Percentiles rank a stretch among this genome's conserved stretches.
phyloP scores from a whole-genome alignment of 2,797 vertebrate species.

The Labeo calbasu region DNA sequence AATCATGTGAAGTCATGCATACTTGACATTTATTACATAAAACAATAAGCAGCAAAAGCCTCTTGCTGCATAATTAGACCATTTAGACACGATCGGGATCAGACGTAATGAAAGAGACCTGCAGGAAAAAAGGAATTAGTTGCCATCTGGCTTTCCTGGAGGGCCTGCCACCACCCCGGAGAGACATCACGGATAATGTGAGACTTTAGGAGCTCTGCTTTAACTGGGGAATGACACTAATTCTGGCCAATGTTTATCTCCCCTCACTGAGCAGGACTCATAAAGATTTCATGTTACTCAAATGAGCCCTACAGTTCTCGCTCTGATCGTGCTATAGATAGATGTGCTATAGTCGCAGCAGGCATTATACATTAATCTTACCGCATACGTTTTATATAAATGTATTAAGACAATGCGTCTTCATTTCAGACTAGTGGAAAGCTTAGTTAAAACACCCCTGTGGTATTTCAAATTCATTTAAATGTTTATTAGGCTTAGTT shows the following conservation, averaged over 20 bases:
- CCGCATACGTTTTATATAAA: constrained; percentile 35
- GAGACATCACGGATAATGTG: constrained; percentile 50
- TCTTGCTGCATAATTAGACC: constrained; percentile 67
- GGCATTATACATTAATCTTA: constrained; percentile 43
- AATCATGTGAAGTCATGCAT: constrained; percentile 82
- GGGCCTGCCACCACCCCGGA: constrained; percentile 45
- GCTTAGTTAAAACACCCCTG: constrained; percentile 12
- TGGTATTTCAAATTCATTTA: not conserved
- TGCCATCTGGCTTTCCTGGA: constrained; percentile 52
- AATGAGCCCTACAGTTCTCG: constrained; percentile 44
- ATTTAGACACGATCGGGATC: constrained; percentile 60
- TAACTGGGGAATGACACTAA: constrained; percentile 47
- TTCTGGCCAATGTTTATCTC: constrained; percentile 54
- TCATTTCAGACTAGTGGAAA: constrained; percentile 27
- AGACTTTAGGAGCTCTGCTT: constrained; percentile 48
- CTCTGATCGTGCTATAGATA: constrained; percentile 46
- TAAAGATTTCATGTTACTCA: constrained; percentile 47
- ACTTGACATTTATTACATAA: constrained; percentile 82
- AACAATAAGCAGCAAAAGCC: constrained; percentile 74
- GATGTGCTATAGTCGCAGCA: constrained; percentile 35
- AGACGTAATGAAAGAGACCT: constrained; percentile 63
- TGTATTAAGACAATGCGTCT: constrained; percentile 45
- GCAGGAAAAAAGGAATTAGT: constrained; percentile 61
- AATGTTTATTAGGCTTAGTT: constrained; percentile 8
- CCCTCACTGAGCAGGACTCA: constrained; percentile 45